Evolutionary conservation across 1,140 invertebrate genomes (phyloP).

Genomic region (Samia ricini): DNA sequence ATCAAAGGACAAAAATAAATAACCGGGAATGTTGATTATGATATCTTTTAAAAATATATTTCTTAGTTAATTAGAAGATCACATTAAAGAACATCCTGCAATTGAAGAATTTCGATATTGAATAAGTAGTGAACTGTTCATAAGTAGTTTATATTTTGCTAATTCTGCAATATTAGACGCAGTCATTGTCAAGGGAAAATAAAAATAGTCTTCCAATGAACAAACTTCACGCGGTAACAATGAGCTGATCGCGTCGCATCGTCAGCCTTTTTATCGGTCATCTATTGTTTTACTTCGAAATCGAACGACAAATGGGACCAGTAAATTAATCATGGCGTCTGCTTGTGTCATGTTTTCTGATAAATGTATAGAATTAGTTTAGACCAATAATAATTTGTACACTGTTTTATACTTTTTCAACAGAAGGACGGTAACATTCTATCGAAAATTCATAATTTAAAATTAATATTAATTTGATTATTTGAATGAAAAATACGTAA

Average conservation of each 20-base stretch:
- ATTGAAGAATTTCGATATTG: no score
- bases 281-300: conserved; percentile 32
- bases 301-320: conserved; percentile 31
- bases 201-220: not conserved
- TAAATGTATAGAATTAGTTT: conserved; percentile 34
- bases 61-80: not conserved
- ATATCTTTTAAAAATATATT: not conserved
- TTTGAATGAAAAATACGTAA: not conserved
- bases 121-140: no score
- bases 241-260: not conserved
- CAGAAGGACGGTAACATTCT: no score
- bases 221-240: not conserved
- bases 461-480: not conserved
- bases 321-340: conserved; percentile 37
- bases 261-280: conserved; percentile 14
- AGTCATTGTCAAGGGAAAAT: not conserved
- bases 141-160: no score
- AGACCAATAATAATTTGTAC: conserved; percentile 6
- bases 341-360: conserved; percentile 29
- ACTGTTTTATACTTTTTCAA: not conserved
- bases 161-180: not conserved
- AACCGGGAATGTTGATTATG: not conserved
- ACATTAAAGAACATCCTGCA: no score
- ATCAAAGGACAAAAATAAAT: not conserved
- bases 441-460: not conserved